Conservation (phyloP, 2,888 invertebrate genomes). For the Eupithecia subfuscata region DNA sequence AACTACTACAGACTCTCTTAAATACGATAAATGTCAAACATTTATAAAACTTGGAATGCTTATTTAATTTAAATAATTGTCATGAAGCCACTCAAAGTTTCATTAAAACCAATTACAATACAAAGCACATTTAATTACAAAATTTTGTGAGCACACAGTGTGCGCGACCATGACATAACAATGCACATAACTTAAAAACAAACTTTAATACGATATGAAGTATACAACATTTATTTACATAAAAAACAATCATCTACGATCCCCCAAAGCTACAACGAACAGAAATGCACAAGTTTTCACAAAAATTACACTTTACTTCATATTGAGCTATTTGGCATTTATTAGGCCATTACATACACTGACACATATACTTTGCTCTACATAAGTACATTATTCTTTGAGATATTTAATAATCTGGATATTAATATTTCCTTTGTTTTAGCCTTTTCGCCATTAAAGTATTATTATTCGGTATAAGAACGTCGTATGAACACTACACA, state of each 20-base stretch:
- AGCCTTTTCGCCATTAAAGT: not conserved
- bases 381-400: not conserved
- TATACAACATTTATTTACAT: not conserved
- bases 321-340: conserved; percentile 23
- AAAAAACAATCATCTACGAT: not conserved
- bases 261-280: conserved; percentile 1
- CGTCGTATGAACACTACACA: not conserved
- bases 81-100: conserved; percentile 21
- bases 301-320: conserved; percentile 18
- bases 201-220: not conserved
- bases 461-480: not conserved
- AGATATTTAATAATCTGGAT: not conserved
- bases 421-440: not conserved
- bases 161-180: conserved; percentile 3
- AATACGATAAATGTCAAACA: conserved; percentile 31
- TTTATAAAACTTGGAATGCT: conserved; percentile 51
- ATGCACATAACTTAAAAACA: not conserved
- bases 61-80: conserved; percentile 21
- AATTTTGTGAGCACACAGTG: conserved; percentile 16
- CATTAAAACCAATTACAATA: not conserved
- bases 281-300: conserved; percentile 20
- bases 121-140: conserved; percentile 10
- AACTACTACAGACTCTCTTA: conserved; percentile 52
- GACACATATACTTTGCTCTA: not conserved
- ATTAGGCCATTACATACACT: conserved; percentile 18